Conservation (phyloP, 2,113 vertebrate genomes). For the Phylloscopus whistleri region DNA sequence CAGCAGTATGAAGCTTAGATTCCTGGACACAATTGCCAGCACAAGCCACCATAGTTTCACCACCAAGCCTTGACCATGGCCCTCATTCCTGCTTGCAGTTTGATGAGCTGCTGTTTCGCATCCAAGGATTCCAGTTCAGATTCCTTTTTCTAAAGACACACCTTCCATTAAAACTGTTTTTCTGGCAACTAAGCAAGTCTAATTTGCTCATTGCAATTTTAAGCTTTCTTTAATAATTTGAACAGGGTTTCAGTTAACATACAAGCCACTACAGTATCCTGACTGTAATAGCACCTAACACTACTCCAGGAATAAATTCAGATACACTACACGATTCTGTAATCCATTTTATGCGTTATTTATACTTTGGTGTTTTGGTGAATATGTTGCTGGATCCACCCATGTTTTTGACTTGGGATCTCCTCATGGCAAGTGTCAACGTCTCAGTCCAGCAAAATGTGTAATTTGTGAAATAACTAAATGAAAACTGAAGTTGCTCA, state of each 20-base stretch:
- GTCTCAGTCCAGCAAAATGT: neutral
- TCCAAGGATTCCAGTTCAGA: neutral
- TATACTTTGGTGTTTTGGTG: neutral
- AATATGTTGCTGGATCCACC: neutral
- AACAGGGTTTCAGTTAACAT: neutral
- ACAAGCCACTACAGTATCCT: neutral
- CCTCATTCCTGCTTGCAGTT: neutral
- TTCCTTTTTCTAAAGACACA: neutral
- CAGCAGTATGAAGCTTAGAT: neutral
- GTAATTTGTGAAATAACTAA: neutral
- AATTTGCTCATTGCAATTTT: neutral
- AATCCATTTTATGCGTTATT: neutral
- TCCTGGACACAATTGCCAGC: neutral
- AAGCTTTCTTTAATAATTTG: conserved; percentile 3
- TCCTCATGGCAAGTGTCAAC: neutral
- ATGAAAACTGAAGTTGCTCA: neutral
- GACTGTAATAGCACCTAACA: neutral
- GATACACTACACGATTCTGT: neutral
- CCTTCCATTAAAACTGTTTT: neutral
- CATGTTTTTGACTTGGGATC: neutral
- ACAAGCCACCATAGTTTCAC: neutral
- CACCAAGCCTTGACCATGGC: neutral
- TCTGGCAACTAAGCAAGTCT: neutral
- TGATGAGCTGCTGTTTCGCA: neutral
- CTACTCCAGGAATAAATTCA: neutral